phyloP scores from a whole-genome alignment of 2,888 invertebrate genomes.

The Xylophagus ater region DNA sequence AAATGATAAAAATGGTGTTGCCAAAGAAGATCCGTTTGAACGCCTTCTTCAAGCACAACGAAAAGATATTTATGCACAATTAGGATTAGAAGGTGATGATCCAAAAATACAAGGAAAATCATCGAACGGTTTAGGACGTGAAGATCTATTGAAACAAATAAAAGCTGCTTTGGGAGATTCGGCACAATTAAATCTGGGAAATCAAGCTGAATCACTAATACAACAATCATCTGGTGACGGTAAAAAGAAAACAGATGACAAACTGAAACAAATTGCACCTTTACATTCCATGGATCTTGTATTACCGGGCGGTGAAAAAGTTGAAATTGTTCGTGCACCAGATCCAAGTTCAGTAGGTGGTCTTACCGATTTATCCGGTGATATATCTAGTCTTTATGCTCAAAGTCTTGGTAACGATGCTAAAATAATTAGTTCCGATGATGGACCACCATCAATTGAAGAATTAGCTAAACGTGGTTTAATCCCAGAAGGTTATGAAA shows the following conservation, averaged over 20 bases:
- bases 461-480: constrained; percentile 65
- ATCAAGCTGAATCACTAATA: no score
- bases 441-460: constrained; percentile 58
- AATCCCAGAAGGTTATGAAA: constrained; percentile 68
- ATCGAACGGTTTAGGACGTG: constrained; percentile 49
- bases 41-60: constrained; percentile 39
- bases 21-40: constrained; percentile 35
- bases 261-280: no score
- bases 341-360: constrained; percentile 51
- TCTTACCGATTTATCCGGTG: constrained; percentile 25
- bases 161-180: constrained; percentile 62
- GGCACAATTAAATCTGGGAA: constrained; percentile 49
- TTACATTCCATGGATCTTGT: constrained; percentile 63
- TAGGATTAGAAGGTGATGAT: constrained; percentile 42
- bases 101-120: constrained; percentile 40
- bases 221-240: no score
- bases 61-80: constrained; percentile 48
- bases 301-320: constrained; percentile 60
- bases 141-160: constrained; percentile 61
- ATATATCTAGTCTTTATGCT: constrained; percentile 30
- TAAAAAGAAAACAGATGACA: no score
- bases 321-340: constrained; percentile 56
- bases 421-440: constrained; percentile 42
- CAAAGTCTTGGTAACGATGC: constrained; percentile 37
- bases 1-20: constrained; percentile 33